phyloP scores from a whole-genome alignment of 2,113 vertebrate genomes.

The Notiomystis cincta region DNA sequence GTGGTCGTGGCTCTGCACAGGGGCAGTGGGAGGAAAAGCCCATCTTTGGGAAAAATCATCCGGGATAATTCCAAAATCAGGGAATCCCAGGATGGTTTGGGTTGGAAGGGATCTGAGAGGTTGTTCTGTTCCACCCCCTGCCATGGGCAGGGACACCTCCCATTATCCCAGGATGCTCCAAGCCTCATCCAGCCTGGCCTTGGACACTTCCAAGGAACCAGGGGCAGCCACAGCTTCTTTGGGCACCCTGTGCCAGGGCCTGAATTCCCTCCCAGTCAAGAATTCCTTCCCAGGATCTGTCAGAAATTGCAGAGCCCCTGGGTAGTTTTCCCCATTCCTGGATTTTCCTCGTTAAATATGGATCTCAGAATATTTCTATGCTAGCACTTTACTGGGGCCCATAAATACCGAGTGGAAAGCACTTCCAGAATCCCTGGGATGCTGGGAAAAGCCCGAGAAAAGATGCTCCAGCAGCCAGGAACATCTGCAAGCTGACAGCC shows the following conservation, averaged over 20 bases:
- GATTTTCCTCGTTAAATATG: not conserved
- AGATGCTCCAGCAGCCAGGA: not conserved
- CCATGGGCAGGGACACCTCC: not conserved
- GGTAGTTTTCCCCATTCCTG: not conserved
- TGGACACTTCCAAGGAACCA: not conserved
- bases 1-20: not conserved
- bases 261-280: not conserved
- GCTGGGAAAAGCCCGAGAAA: not conserved
- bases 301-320: not conserved
- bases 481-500: conserved; percentile 38
- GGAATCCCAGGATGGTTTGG: not conserved
- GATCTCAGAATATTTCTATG: not conserved
- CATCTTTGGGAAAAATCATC: not conserved
- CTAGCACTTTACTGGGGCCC: not conserved
- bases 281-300: not conserved
- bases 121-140: not conserved
- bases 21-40: not conserved
- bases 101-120: no score
- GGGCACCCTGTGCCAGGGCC: not conserved
- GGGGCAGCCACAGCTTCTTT: not conserved
- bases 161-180: not conserved
- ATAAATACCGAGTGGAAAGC: conserved; percentile 12
- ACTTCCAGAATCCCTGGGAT: not conserved
- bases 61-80: fast-evolving
- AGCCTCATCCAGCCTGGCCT: not conserved